phyloP scores from a whole-genome alignment of 1,140 invertebrate species.

The Condylostylus longicornis region DNA sequence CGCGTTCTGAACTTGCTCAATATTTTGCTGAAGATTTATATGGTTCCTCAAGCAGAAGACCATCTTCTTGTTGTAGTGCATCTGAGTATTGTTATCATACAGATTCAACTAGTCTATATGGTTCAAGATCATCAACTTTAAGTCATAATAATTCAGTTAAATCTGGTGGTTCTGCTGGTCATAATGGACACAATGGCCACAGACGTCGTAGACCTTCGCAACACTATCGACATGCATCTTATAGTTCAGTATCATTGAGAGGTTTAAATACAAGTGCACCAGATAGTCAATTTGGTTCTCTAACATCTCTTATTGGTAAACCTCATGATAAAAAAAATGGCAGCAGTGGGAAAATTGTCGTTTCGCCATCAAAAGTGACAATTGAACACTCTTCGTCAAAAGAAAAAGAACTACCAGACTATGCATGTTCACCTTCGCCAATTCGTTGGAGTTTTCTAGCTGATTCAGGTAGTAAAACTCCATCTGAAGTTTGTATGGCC shows the following conservation, averaged over 20 bases:
- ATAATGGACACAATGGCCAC: too few species aligned
- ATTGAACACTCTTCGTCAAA: conserved; percentile 20
- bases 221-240: conserved; percentile 26
- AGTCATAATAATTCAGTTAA: conserved; percentile 29
- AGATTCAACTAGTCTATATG: conserved; percentile 28
- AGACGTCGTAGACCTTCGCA: conserved; percentile 19
- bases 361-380: conserved; percentile 18
- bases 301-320: conserved; percentile 15
- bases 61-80: conserved; percentile 28
- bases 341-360: conserved; percentile 8
- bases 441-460: conserved; percentile 31
- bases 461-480: conserved; percentile 18
- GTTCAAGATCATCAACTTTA: conserved; percentile 25
- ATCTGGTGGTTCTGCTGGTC: conserved; percentile 18
- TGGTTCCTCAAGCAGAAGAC: conserved; percentile 19
- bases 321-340: conserved; percentile 5
- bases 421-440: conserved; percentile 27
- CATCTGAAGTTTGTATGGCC: conserved; percentile 15
- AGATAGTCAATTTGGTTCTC: conserved; percentile 23
- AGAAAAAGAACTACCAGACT: conserved; percentile 25
- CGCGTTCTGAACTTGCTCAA: conserved; percentile 23
- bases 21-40: conserved; percentile 28
- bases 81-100: conserved; percentile 31
- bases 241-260: conserved; percentile 24
- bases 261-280: conserved; percentile 23